These are phyloP conservation scores for Callocephalon fimbriatum DNA, from an alignment of 2,113 vertebrate genomes.

Conservation along the genomic window DNA sequence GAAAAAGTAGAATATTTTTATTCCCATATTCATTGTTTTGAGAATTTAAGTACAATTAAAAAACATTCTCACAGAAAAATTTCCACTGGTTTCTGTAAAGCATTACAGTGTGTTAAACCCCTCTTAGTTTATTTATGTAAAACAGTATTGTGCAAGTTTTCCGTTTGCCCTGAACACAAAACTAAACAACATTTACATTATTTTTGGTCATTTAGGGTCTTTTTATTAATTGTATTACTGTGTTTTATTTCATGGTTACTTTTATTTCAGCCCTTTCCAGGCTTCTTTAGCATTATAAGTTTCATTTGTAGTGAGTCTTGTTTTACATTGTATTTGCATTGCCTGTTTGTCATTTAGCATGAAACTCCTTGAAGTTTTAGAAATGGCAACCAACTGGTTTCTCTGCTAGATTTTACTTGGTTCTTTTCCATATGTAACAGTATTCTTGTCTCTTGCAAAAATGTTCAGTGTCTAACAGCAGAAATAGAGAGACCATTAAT, in stretches of 20 bases:
- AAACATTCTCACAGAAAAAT: neutral
- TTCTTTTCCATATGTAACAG: neutral
- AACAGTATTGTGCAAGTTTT: neutral
- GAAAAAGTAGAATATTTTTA: neutral
- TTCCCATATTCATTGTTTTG: neutral
- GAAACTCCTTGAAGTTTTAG: neutral
- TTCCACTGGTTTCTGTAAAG: neutral
- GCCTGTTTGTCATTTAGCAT: neutral
- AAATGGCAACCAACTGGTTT: neutral
- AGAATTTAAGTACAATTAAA: neutral
- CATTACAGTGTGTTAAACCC: neutral
- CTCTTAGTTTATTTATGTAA: neutral
- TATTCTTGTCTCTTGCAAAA: neutral
- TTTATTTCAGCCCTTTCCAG: neutral
- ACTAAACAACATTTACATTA: neutral
- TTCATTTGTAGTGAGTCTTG: neutral
- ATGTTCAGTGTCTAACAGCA: neutral
- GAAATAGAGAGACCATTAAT: neutral
- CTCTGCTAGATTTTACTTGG: neutral
- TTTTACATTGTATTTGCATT: neutral
- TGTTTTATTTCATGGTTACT: neutral
- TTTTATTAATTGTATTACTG: neutral
- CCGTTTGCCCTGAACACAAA: neutral
- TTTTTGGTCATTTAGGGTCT: neutral
- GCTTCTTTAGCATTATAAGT: neutral